Percentiles rank a stretch among this genome's conserved stretches.
phyloP scores from a whole-genome alignment of 2,888 invertebrate genomes.

The Mythimna pallens region DNA sequence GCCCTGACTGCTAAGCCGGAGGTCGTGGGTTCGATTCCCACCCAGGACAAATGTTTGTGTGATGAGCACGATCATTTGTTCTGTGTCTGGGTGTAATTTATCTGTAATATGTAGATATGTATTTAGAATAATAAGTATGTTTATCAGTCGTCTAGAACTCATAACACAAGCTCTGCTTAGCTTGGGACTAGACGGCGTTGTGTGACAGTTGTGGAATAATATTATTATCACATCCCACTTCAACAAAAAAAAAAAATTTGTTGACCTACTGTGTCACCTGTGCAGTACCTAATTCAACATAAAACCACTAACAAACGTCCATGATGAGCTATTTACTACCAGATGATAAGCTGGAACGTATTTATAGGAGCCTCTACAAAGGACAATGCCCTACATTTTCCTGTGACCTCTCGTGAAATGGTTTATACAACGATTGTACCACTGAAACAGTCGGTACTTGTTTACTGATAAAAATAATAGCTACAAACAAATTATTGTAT shows the following conservation, averaged over 20 bases:
- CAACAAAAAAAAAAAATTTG: not conserved
- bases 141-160: no score
- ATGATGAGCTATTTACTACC: slow-evolving; percentile 48
- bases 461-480: slow-evolving; percentile 34
- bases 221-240: no score
- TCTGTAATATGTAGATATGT: no score
- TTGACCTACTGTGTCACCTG: slow-evolving; percentile 19
- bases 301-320: slow-evolving; percentile 44
- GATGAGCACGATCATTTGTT: no score
- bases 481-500: not conserved
- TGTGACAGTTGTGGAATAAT: no score
- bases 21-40: no score
- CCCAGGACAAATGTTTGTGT: no score
- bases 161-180: no score
- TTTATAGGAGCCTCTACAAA: slow-evolving; percentile 45
- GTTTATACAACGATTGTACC: slow-evolving; percentile 32
- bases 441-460: slow-evolving; percentile 35
- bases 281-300: slow-evolving; percentile 32
- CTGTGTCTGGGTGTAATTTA: no score
- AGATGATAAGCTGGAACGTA: slow-evolving; percentile 48
- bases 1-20: no score
- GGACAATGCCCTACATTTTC: slow-evolving; percentile 62
- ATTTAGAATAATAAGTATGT: no score
- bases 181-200: no score
- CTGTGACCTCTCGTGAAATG: slow-evolving; percentile 54